A percentile compares a stretch with the other conserved stretches of the same genome.
Conservation (phyloP, 2,888 invertebrate species). For the Euclidia mi region DNA sequence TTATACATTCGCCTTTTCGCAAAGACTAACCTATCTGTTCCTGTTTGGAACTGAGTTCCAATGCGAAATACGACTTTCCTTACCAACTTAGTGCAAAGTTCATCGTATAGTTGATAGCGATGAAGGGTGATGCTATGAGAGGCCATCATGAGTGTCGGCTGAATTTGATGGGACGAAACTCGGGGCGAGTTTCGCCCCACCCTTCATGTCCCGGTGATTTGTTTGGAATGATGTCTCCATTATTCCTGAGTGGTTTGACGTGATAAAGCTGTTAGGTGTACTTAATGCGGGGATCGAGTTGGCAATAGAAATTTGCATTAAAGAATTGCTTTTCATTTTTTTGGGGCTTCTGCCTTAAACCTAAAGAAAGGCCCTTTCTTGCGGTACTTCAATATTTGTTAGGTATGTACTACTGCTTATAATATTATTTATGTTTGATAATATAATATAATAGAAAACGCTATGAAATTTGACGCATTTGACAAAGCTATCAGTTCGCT, state of each 20-base stretch:
- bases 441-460: too few relatives aligned
- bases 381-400: too few relatives aligned
- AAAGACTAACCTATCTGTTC: too few relatives aligned
- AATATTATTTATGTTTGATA: too few relatives aligned
- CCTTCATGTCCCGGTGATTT: constrained; percentile 45
- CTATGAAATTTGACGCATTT: too few relatives aligned
- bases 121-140: constrained; percentile 5
- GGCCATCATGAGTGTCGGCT: constrained; percentile 25
- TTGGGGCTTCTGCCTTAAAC: not conserved
- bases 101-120: not conserved
- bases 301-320: constrained; percentile 36
- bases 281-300: constrained; percentile 24
- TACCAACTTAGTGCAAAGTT: not conserved
- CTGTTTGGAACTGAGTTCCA: too few relatives aligned
- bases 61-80: too few relatives aligned
- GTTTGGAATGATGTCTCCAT: constrained; percentile 48
- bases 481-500: too few relatives aligned
- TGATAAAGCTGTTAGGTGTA: constrained; percentile 52
- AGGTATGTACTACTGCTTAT: too few relatives aligned
- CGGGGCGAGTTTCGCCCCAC: too few relatives aligned
- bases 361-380: not conserved
- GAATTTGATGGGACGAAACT: constrained; percentile 34
- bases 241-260: constrained; percentile 48
- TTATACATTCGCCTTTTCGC: too few relatives aligned
- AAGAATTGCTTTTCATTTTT: constrained; percentile 13